phyloP scores from a whole-genome alignment of 2,113 vertebrate genomes.

The Choloepus hoffmanni region DNA sequence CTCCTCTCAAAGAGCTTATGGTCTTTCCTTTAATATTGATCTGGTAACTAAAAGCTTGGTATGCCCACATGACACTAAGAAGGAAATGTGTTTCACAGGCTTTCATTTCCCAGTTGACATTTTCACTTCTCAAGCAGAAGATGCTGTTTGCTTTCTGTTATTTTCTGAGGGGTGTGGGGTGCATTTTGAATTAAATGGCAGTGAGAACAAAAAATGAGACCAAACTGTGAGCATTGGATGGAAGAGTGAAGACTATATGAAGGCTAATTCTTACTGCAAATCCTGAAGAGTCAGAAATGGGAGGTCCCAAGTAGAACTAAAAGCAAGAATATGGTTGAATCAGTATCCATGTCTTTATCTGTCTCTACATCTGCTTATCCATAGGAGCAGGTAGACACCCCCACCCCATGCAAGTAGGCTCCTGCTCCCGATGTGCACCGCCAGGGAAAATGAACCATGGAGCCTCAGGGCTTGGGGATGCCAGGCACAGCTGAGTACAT shows the following conservation, averaged over 20 bases:
- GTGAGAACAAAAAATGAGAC: background rate
- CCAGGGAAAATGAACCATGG: background rate
- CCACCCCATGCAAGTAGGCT: background rate
- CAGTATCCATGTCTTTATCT: too few species aligned
- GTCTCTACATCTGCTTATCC: too few species aligned
- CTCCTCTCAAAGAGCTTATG: background rate
- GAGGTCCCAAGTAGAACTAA: background rate
- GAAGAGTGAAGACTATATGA: background rate
- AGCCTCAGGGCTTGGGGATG: background rate
- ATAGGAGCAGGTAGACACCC: background rate
- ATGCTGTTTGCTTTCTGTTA: background rate
- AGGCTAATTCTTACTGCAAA: background rate
- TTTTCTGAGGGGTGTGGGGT: background rate
- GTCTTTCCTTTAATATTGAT: background rate
- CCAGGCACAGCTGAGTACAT: background rate
- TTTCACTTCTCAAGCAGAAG: background rate
- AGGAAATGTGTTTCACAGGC: background rate
- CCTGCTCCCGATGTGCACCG: too few species aligned
- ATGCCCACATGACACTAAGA: background rate
- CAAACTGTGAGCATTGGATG: background rate
- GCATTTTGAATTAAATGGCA: background rate
- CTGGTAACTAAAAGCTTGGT: background rate
- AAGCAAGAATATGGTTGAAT: too few species aligned
- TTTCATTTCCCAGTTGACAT: background rate
- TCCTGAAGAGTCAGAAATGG: background rate